phyloP scores from a whole-genome alignment of 2,113 vertebrate species.

The Ceyx margarethae region DNA sequence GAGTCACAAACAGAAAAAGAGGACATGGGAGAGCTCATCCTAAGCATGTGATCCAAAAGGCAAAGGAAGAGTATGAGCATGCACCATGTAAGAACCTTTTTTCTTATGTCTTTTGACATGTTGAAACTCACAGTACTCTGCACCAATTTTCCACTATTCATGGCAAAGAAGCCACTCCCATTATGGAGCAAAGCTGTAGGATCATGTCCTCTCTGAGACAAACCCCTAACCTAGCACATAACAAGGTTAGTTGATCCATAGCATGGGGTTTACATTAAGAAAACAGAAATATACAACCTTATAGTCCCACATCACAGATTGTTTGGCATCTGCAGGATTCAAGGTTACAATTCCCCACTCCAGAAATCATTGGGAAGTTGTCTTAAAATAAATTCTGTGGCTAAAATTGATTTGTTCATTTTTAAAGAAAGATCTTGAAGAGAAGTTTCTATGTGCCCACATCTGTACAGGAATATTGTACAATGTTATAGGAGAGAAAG shows the following conservation, averaged over 20 bases:
- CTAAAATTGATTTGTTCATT: not conserved
- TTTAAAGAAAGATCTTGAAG: not conserved
- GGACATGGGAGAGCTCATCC: not conserved
- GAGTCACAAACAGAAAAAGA: not conserved
- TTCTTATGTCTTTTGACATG: not conserved
- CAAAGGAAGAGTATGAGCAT: not conserved
- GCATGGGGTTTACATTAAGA: not conserved
- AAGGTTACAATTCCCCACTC: not conserved
- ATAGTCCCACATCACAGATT: not conserved
- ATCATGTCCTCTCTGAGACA: not conserved
- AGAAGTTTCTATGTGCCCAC: not conserved
- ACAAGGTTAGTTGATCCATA: not conserved
- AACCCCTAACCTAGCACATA: not conserved
- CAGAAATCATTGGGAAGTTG: not conserved
- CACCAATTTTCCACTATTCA: not conserved
- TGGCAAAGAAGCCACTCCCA: not conserved
- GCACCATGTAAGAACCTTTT: not conserved
- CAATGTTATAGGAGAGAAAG: not conserved
- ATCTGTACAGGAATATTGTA: not conserved
- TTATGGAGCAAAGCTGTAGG: not conserved
- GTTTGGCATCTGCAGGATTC: not conserved
- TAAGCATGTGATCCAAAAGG: not conserved
- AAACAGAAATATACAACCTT: not conserved
- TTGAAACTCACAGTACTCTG: not conserved
- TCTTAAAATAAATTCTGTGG: fast-evolving